These are phyloP conservation scores for Lethenteron camtschaticum DNA, from an alignment of 2,113 vertebrate species.

Conservation along the genomic window DNA sequence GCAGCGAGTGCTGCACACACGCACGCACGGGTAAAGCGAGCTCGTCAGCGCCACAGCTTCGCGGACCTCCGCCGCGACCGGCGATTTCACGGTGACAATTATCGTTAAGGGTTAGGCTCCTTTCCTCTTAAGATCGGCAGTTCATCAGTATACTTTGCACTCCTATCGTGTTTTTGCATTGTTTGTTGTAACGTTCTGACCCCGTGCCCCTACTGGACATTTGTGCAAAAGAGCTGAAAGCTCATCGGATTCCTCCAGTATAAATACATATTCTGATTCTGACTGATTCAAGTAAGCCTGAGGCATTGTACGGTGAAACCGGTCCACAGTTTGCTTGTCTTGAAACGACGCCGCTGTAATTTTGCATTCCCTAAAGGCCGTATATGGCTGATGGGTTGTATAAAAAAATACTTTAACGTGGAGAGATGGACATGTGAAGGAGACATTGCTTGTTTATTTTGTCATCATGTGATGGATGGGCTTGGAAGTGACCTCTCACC, in stretches of 20 bases:
- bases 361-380: neutral
- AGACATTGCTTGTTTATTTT: too few relatives aligned
- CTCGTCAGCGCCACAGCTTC: neutral
- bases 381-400: neutral
- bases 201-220: too few relatives aligned
- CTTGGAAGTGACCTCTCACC: slow-evolving; percentile 36
- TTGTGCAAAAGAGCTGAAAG: too few relatives aligned
- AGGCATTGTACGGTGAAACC: neutral
- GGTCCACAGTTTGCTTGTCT: neutral
- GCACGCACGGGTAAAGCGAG: slow-evolving; percentile 7
- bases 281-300: too few relatives aligned
- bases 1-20: slow-evolving; percentile 47
- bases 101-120: neutral
- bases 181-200: too few relatives aligned
- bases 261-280: too few relatives aligned
- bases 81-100: neutral
- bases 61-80: too few relatives aligned
- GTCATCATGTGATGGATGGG: neutral
- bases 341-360: neutral
- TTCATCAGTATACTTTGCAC: too few relatives aligned
- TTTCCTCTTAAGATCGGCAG: neutral
- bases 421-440: neutral
- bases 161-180: too few relatives aligned
- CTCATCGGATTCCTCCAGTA: too few relatives aligned
- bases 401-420: neutral